Evolutionary conservation across 2,888 invertebrate species (phyloP), one percentile per base, ranked within the genome.

Genomic region (Scrobipalpa costella): DNA sequence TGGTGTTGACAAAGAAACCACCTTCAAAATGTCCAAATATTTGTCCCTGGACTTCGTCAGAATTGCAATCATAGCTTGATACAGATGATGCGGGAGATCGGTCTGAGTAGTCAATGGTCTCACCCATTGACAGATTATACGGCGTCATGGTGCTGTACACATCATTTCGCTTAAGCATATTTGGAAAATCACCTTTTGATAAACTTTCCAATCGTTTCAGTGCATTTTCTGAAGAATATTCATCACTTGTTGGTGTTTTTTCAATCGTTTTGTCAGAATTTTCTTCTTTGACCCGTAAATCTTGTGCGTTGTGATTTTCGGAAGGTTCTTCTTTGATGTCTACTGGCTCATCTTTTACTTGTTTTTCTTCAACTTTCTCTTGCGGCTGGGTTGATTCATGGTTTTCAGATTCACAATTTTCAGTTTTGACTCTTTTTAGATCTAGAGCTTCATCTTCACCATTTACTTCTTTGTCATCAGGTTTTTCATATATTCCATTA

Each of bases 191-290:
- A 63, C 95, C 96, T 82, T 95, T 95, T 57, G 96, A 96, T 75
- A 96, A 92, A 83, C 94, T 95, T 90, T 96, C 96, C 74, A 96
- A 90, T 78, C 95, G 94, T 75, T 95, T 93, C 69, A 96, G 88
- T 61, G 96, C 95, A 83, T 95, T 95, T 74, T 94, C 93, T 0
- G 94, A 90, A 3, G 90, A 89, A 72, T 81, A 91, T 11, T 85
- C 84, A 9, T 77, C 74, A 60, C 55, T 76, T 3, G 75, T 60
- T 19, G 69, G 68, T 44, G 68, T 70, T 40, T 70, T 74, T 2
- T 73, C 70, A 17, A 71, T 68, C 15, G 70, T 81, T 81, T 75
- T 90, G 71, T 69, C 82, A 80, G 88, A 68, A 2, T 83, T 79
- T 71, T 90, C 88, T 62, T 90, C 87, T 73, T 90, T 90, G 0